These are phyloP conservation scores for Drosophila setosimentum DNA, from an alignment of 2,888 invertebrate species.

Conservation along the genomic window DNA sequence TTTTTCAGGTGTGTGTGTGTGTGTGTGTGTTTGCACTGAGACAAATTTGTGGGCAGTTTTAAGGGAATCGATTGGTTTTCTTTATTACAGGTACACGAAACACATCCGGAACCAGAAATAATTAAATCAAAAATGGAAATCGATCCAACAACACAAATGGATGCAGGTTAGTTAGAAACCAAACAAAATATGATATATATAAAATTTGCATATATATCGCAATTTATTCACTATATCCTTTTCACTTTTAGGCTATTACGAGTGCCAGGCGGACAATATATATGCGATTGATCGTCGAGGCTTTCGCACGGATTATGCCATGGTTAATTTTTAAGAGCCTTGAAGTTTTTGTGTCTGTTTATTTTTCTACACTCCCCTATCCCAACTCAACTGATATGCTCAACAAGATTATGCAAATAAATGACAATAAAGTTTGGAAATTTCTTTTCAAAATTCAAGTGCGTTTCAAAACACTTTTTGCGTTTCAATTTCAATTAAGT, in stretches of 20 bases:
- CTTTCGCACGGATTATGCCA: conserved; percentile 93
- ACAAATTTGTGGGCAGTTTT: neutral
- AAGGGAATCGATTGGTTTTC: too few relatives aligned
- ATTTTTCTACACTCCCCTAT: neutral
- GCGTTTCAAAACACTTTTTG: conserved; percentile 39
- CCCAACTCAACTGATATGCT: conserved; percentile 6
- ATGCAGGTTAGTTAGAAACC: conserved; percentile 88
- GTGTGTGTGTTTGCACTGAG: too few relatives aligned
- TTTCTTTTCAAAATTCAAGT: conserved; percentile 34
- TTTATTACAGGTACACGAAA: conserved; percentile 91
- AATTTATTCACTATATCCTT: neutral
- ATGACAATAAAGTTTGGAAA: neutral
- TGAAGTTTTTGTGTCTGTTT: neutral
- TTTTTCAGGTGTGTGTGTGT: conserved; percentile 93
- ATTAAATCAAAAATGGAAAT: conserved; percentile 97
- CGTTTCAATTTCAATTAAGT: conserved; percentile 36
- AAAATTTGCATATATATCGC: neutral
- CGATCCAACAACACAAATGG: conserved; percentile 98
- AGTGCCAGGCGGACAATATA: conserved; percentile 97
- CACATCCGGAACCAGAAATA: conserved; percentile 91
- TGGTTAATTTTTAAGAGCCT: conserved; percentile 83
- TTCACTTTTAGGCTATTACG: conserved; percentile 88
- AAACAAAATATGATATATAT: neutral
- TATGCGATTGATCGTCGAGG: conserved; percentile 95
- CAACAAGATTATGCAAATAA: conserved; percentile 20